These are phyloP conservation scores for Athalia cordata DNA, from an alignment of 2,888 invertebrate genomes.

Conservation along the genomic window DNA sequence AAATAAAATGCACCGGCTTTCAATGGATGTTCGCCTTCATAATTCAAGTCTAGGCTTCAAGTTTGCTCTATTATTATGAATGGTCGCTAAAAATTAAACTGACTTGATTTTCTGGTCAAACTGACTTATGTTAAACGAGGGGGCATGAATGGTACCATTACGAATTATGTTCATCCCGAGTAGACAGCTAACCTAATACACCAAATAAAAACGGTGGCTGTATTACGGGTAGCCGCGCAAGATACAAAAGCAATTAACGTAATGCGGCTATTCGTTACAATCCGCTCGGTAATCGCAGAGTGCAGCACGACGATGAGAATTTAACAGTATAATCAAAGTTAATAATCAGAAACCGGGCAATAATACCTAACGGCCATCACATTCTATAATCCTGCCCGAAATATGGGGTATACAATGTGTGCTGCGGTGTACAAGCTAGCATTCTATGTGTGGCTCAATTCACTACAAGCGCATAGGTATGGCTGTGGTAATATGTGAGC, in stretches of 20 bases:
- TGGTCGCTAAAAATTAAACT: too few relatives aligned
- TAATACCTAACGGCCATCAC: constrained; percentile 44
- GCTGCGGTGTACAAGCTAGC: constrained; percentile 9
- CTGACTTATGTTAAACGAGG: not conserved
- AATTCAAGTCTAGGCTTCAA: too few relatives aligned
- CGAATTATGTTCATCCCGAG: not conserved
- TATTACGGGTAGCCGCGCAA: not conserved
- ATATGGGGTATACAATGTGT: constrained; percentile 31
- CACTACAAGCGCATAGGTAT: constrained; percentile 11
- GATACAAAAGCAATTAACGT: constrained; percentile 35
- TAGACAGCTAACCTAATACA: not conserved
- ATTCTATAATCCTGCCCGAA: constrained; percentile 41
- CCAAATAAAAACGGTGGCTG: constrained; percentile 3
- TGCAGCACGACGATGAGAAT: constrained; percentile 38
- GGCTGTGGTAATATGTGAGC: too few relatives aligned
- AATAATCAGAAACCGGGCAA: constrained; percentile 42
- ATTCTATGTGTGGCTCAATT: constrained; percentile 18
- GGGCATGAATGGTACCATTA: not conserved
- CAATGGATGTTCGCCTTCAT: too few relatives aligned
- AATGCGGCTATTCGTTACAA: constrained; percentile 40
- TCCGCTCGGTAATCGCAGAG: constrained; percentile 36
- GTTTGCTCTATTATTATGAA: too few relatives aligned
- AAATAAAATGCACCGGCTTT: too few relatives aligned
- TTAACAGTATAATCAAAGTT: constrained; percentile 46
- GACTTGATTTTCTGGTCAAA: too few relatives aligned